A percentile compares a stretch with the other conserved stretches of the same genome.
Conservation (phyloP, 2,113 vertebrate genomes). For the Clarias batrachus region DNA sequence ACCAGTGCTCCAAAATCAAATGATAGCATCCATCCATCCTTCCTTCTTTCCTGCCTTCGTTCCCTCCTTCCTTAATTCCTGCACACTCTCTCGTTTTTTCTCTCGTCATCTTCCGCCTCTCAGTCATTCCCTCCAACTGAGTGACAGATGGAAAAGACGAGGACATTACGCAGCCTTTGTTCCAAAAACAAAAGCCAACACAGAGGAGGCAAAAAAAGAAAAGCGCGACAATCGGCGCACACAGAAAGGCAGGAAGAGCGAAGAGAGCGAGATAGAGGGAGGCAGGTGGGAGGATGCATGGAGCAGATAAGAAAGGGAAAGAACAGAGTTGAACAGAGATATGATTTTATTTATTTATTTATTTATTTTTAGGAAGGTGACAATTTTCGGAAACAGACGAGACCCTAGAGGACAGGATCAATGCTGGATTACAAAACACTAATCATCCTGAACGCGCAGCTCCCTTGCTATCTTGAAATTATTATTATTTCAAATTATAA, state of each 20-base stretch:
- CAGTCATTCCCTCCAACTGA: conserved; percentile 26
- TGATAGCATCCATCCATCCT: conserved; percentile 10
- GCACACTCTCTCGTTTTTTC: conserved; percentile 16
- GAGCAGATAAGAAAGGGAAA: conserved; percentile 39
- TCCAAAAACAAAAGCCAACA: conserved; percentile 43
- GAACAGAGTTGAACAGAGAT: background rate
- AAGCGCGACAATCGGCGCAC: conserved; percentile 10
- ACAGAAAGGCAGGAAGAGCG: conserved; percentile 17
- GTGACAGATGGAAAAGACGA: conserved; percentile 54
- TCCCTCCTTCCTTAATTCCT: background rate
- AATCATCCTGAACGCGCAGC: background rate
- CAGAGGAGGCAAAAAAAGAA: conserved; percentile 39
- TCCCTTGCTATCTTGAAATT: background rate
- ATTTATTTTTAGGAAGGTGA: background rate
- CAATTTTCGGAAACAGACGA: background rate
- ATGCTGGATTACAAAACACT: background rate
- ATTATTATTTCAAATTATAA: background rate
- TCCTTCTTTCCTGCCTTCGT: too few relatives aligned
- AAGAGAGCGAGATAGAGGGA: conserved; percentile 8
- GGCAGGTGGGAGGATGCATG: conserved; percentile 33
- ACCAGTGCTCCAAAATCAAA: conserved; percentile 50
- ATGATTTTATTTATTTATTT: background rate
- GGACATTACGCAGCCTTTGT: conserved; percentile 52
- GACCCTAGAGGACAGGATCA: background rate
- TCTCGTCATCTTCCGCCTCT: conserved; percentile 30